Evolutionary conservation across 2,888 invertebrate genomes (phyloP).

Genomic region (Tipula unca): DNA sequence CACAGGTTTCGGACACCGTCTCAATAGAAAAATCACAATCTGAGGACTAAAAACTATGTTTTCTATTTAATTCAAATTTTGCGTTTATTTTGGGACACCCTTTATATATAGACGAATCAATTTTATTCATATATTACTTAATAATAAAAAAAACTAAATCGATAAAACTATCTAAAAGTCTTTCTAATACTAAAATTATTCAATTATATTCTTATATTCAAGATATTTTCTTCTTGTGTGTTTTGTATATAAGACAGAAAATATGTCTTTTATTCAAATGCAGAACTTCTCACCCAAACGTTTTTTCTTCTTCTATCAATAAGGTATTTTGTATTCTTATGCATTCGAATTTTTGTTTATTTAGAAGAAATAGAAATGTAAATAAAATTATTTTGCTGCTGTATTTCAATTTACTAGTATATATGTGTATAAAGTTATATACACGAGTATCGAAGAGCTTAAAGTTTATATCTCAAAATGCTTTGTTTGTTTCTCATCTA

Average conservation of each 20-base stretch:
- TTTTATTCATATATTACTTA: background rate
- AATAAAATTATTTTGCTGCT: background rate
- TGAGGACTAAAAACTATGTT: too few relatives aligned
- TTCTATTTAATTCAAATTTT: too few relatives aligned
- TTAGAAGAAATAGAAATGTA: background rate
- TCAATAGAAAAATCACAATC: too few relatives aligned
- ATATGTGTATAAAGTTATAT: background rate
- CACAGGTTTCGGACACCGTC: too few relatives aligned
- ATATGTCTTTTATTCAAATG: background rate
- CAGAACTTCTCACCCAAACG: background rate
- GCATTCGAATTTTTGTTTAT: too few relatives aligned
- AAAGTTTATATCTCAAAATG: background rate
- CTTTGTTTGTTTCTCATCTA: background rate
- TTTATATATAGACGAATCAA: too few relatives aligned
- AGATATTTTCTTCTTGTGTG: background rate
- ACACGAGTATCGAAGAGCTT: background rate
- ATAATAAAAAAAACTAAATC: background rate
- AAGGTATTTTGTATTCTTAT: background rate
- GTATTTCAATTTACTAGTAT: background rate
- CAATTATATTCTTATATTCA: background rate
- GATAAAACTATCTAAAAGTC: background rate
- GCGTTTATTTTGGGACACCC: too few relatives aligned
- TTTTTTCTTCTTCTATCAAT: background rate
- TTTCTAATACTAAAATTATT: background rate
- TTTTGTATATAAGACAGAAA: background rate